Conservation (phyloP, 2,113 vertebrate species). For the Lontra canadensis region DNA sequence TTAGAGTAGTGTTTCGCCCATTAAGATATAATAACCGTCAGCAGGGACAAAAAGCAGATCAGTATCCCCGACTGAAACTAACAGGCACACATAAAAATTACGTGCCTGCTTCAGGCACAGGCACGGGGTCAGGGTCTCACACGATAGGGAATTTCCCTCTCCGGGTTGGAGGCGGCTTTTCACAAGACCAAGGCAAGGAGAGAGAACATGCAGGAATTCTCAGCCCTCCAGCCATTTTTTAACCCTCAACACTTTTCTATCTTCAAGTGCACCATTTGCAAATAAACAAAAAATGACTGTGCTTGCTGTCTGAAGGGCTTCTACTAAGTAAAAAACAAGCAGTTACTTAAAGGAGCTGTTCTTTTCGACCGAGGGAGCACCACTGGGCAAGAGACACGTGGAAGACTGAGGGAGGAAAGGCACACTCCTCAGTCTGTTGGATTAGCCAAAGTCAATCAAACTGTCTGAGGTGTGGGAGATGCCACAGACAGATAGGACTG, state of each 20-base stretch:
- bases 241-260: background rate
- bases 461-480: background rate
- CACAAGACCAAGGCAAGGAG: background rate
- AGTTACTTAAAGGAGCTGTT: background rate
- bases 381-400: background rate
- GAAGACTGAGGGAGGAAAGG: background rate
- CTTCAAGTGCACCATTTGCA: background rate
- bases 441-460: background rate
- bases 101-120: constrained; percentile 80
- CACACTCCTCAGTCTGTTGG: background rate
- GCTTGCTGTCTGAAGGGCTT: background rate
- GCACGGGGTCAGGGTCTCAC: constrained; percentile 69
- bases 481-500: background rate
- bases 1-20: constrained; percentile 95
- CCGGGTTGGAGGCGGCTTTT: background rate
- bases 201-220: background rate
- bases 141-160: constrained; percentile 74
- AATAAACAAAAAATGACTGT: constrained; percentile 29
- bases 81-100: constrained; percentile 91
- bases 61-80: constrained; percentile 89
- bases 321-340: background rate
- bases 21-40: constrained; percentile 98
- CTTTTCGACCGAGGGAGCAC: background rate
- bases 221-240: constrained; percentile 3
- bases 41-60: constrained; percentile 96